A percentile compares a stretch with the other conserved stretches of the same genome.
phyloP scores from a whole-genome alignment of 2,113 vertebrate species.

The Cebidichthys violaceus region DNA sequence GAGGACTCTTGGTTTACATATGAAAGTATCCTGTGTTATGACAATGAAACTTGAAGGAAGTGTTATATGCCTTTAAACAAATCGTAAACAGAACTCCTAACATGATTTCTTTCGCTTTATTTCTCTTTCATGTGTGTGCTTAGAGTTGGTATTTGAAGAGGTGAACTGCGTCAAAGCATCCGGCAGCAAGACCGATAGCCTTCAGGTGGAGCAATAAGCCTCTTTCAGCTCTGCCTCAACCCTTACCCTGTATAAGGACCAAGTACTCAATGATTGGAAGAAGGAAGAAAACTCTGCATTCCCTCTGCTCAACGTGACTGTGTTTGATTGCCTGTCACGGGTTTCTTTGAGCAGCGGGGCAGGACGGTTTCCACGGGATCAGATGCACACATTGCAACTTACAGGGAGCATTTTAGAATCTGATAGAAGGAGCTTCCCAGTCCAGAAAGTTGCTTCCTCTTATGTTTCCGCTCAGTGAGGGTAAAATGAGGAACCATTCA shows the following conservation, averaged over 20 bases:
- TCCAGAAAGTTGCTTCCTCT: conserved; percentile 57
- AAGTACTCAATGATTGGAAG: conserved; percentile 14
- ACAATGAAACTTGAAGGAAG: background rate
- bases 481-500: conserved; percentile 39
- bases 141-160: conserved; percentile 96
- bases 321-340: conserved; percentile 52
- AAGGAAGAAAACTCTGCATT: conserved; percentile 43
- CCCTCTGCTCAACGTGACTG: conserved; percentile 48
- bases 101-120: background rate
- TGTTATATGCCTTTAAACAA: background rate
- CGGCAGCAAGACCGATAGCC: conserved; percentile 86
- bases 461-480: conserved; percentile 28
- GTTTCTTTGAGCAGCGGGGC: conserved; percentile 37
- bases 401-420: conserved; percentile 51
- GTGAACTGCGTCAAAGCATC: conserved; percentile 91
- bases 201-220: conserved; percentile 90
- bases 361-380: conserved; percentile 24
- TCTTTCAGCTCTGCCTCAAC: conserved; percentile 23
- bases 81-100: background rate
- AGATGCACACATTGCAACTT: conserved; percentile 44
- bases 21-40: background rate
- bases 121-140: background rate
- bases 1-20: background rate
- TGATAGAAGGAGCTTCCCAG: conserved; percentile 13
- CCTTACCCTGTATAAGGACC: conserved; percentile 32